Evolutionary conservation across 2,888 invertebrate species (phyloP), one percentile per base, ranked within the genome.

Genomic region (Hybos culiciformis): DNA sequence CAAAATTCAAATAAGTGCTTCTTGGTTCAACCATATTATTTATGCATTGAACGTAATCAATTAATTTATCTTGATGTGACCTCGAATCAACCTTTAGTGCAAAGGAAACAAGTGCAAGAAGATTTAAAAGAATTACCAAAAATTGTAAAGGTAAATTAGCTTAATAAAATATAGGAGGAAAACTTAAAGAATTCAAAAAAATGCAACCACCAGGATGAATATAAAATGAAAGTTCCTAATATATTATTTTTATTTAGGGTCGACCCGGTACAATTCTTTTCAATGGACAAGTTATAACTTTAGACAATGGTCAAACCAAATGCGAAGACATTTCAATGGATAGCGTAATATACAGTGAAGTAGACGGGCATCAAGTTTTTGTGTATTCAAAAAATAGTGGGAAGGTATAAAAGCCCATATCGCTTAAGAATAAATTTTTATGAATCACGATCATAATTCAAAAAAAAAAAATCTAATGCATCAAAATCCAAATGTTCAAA

Each of bases 51-150:
- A 1, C 63, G 72, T 24, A 67, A 66, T 46, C 68, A 76, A 46
- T 57, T 84, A 15, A 69, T 78, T 24, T 73, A 77, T 9, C 56
- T 82, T 18, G 75, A 84, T 56, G 64, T 83, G 9, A 68, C 71
- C 2, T 69, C 73, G 1, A 62, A 70, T 34, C 67, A 69, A 0
- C 61, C 72, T 1, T 67, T 72, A 47, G 61, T 70, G 36, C 66
- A 71, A 49, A 63, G 68, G 50, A 69, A 70, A 53, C 67, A 69
- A 8, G 54, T 78, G 26, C 51, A 58, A 33, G 43, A 54, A 2
- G 61, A 59, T 44, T 60, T 65, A 6, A 55, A 57, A 12, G 51
- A 50, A 18, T 54, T 63, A 26, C 50, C 59, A 14, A 55, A 60
- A 48, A 50, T 59, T 4, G 37, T 62, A 3, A 40, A 51, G 43